Percentiles rank a stretch among this genome's conserved stretches.
Conservation (phyloP, 2,113 vertebrate species). For the Orientallactaga bullata region DNA sequence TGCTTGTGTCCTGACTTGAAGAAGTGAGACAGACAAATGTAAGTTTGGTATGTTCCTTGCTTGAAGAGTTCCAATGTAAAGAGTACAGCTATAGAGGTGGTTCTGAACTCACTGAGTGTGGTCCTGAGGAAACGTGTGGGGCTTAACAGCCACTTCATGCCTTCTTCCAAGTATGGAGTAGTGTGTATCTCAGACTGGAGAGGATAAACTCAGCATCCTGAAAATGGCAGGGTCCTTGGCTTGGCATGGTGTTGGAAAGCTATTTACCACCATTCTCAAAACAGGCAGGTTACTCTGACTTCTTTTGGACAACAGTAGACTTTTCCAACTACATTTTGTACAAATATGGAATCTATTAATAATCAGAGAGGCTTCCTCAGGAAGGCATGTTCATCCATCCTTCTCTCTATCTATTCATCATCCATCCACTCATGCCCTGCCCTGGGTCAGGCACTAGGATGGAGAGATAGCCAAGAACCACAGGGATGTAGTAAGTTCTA, state of each 20-base stretch:
- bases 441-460: background rate
- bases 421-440: background rate
- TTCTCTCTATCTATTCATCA: background rate
- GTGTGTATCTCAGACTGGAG: background rate
- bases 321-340: conserved; percentile 8
- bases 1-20: background rate
- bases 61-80: background rate
- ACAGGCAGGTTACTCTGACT: background rate
- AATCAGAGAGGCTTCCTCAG: background rate
- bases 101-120: background rate
- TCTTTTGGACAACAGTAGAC: conserved; percentile 14
- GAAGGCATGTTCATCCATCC: background rate
- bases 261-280: background rate
- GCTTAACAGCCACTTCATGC: too few relatives aligned
- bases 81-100: background rate
- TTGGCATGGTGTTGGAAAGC: background rate
- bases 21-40: background rate
- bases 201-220: background rate
- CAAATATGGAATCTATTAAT: background rate
- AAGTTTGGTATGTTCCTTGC: accelerated
- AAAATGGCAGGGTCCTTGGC: background rate
- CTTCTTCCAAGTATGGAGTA: background rate
- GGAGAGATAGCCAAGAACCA: background rate
- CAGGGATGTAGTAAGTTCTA: background rate
- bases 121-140: background rate